phyloP scores from a whole-genome alignment of 2,888 invertebrate species.

The Thymelicus sylvestris region DNA sequence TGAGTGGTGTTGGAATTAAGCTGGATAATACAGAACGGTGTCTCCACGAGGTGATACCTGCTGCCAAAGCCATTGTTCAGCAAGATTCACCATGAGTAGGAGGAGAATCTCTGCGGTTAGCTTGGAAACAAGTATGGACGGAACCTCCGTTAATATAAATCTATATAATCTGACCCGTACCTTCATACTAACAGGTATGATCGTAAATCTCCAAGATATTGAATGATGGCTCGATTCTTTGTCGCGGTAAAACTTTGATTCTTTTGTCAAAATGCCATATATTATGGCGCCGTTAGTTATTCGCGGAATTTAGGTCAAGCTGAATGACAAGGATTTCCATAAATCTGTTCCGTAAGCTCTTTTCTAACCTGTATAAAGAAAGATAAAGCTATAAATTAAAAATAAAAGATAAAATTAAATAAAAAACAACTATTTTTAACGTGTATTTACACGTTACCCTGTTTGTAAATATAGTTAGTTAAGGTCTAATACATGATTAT shows the following conservation, averaged over 20 bases:
- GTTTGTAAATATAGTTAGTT: too few species aligned
- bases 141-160: background rate
- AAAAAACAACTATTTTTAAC: too few species aligned
- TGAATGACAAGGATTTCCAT: constrained; percentile 25
- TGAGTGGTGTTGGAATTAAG: too few species aligned
- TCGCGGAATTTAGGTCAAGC: constrained; percentile 17
- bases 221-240: constrained; percentile 15
- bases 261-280: constrained; percentile 26
- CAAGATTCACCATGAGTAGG: too few species aligned
- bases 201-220: background rate
- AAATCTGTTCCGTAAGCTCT: constrained; percentile 21
- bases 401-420: background rate
- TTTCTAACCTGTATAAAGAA: constrained; percentile 1
- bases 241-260: constrained; percentile 1
- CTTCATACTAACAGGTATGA: background rate
- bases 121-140: too few species aligned
- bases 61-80: too few species aligned
- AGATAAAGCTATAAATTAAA: background rate
- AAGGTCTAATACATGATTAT: too few species aligned
- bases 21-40: too few species aligned
- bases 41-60: too few species aligned
- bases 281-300: constrained; percentile 20
- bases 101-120: too few species aligned
- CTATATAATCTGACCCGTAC: background rate
- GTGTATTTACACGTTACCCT: too few species aligned